Conservation (phyloP, 2,888 invertebrate species). For the Bombylius major region DNA sequence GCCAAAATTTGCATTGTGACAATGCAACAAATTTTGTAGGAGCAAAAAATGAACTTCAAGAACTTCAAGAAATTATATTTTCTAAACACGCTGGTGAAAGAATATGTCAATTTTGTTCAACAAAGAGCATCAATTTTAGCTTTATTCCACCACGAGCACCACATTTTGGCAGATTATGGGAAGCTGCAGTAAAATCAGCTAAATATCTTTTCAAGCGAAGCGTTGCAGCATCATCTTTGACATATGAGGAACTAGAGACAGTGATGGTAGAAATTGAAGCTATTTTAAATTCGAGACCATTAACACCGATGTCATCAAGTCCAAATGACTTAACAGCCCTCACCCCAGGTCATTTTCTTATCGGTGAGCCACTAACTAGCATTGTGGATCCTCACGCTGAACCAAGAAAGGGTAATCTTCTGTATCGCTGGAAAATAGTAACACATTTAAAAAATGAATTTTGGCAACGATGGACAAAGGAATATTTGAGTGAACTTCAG, state of each 20-base stretch:
- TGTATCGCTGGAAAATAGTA: constrained; percentile 18
- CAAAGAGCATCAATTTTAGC: not conserved
- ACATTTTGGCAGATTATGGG: not conserved
- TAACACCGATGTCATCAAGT: not conserved
- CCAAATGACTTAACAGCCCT: not conserved
- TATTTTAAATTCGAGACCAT: not conserved
- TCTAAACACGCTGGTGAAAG: not conserved
- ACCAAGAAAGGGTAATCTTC: constrained; percentile 13
- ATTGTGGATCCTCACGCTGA: not conserved
- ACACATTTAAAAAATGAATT: no score
- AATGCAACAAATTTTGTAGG: no score
- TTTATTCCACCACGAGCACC: no score
- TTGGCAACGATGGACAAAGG: no score
- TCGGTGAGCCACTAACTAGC: not conserved
- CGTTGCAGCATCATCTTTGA: not conserved
- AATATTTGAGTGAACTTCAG: not conserved
- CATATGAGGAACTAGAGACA: not conserved
- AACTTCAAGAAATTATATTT: no score
- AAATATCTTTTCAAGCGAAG: not conserved
- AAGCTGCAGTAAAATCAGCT: not conserved
- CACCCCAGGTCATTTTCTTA: not conserved
- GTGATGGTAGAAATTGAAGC: not conserved
- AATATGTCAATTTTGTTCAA: not conserved
- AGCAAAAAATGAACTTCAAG: no score
- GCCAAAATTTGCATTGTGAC: not conserved